These are phyloP conservation scores for Diarsia dahlii DNA, from an alignment of 2,888 invertebrate species.

Conservation along the genomic window DNA sequence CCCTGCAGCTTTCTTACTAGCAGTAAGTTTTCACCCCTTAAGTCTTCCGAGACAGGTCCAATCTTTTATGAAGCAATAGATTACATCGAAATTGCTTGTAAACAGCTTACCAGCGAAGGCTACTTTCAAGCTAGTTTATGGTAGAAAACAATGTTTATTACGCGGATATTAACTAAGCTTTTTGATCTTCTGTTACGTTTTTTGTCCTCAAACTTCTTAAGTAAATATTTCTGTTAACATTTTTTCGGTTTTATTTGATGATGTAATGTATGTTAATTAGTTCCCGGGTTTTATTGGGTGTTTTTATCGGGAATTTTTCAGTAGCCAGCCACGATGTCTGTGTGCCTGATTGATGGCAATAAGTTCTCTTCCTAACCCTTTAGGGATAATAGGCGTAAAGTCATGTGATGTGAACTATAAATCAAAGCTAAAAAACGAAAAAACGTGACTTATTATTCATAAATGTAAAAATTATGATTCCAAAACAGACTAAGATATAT, in stretches of 20 bases:
- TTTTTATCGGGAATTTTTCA: too few species aligned
- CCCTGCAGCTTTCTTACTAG: neutral
- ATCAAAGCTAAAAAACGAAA: too few species aligned
- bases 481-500: neutral
- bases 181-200: neutral
- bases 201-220: neutral
- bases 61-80: constrained; percentile 55
- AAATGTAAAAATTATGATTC: neutral
- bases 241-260: neutral
- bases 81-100: constrained; percentile 54
- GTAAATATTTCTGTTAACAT: neutral
- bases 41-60: constrained; percentile 26
- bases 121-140: constrained; percentile 23
- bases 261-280: neutral
- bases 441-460: too few species aligned
- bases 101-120: constrained; percentile 44
- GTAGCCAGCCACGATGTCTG: too few species aligned
- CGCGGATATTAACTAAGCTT: constrained; percentile 21
- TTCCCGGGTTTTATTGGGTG: too few species aligned
- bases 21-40: neutral
- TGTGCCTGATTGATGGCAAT: too few species aligned
- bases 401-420: too few species aligned
- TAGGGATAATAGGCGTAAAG: too few species aligned
- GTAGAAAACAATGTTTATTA: constrained; percentile 30
- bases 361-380: too few species aligned